Evolutionary conservation across 2,113 vertebrate genomes (phyloP).

Genomic region (Sphaerodactylus townsendi): DNA sequence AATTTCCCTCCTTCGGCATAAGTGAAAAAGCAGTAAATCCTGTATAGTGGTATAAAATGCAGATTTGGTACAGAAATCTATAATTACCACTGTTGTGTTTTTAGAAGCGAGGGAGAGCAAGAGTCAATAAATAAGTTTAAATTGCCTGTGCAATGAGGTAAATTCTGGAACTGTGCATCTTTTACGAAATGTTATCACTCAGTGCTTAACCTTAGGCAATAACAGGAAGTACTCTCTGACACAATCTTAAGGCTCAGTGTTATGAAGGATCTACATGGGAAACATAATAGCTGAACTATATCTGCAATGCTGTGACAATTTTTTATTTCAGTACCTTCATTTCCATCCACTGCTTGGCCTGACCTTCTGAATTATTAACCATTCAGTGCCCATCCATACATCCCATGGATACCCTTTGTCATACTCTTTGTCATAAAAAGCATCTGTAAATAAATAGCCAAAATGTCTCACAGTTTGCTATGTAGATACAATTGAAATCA

Average conservation of each 20-base stretch:
- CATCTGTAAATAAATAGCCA: neutral
- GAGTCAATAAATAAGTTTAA: neutral
- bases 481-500: neutral
- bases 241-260: neutral
- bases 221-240: neutral
- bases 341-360: neutral
- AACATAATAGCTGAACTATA: neutral
- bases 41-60: too few relatives aligned
- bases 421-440: neutral
- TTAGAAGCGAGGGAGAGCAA: neutral
- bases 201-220: neutral
- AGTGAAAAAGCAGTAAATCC: too few relatives aligned
- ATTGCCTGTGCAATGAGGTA: neutral
- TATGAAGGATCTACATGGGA: neutral
- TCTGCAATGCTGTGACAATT: neutral
- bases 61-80: too few relatives aligned
- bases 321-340: neutral
- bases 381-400: neutral
- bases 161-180: neutral
- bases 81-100: conserved; percentile 21
- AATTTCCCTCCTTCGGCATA: too few relatives aligned
- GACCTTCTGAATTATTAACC: neutral
- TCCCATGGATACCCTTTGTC: neutral
- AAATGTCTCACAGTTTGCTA: neutral
- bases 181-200: conserved; percentile 19